A percentile compares a stretch with the other conserved stretches of the same genome.
Conservation (phyloP, 2,888 invertebrate genomes). For the Caenorhabditis panamensis region DNA sequence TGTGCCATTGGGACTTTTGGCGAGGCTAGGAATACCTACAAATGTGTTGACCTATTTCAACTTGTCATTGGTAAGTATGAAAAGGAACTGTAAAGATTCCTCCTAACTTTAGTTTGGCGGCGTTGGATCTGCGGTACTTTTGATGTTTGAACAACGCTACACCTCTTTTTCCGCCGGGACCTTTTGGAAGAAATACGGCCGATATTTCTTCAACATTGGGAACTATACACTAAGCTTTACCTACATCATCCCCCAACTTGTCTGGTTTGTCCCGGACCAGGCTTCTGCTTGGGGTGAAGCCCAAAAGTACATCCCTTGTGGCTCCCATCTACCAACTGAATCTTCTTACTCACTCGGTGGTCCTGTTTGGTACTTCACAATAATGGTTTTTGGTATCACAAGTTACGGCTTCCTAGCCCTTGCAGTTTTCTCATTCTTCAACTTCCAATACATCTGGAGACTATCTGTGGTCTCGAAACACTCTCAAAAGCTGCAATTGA, state of each 20-base stretch:
- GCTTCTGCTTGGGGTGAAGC: background rate
- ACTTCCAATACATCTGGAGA: background rate
- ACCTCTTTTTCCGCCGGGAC: background rate
- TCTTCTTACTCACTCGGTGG: background rate
- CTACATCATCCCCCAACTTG: background rate
- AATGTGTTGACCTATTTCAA: background rate
- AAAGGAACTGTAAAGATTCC: too few relatives aligned
- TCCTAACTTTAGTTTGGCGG: background rate
- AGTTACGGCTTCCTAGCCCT: background rate
- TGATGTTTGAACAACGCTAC: background rate
- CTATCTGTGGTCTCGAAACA: background rate
- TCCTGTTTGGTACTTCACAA: background rate
- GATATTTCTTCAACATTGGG: background rate
- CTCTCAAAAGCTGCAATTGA: background rate
- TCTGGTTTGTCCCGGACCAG: background rate
- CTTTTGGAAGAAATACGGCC: background rate
- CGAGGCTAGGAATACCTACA: background rate
- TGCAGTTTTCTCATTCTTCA: background rate
- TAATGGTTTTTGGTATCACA: background rate
- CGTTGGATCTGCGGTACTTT: background rate
- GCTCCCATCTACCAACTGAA: background rate
- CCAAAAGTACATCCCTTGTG: background rate
- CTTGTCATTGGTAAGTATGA: background rate
- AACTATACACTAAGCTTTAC: background rate
- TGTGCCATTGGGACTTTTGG: slow-evolving; percentile 10